Base-by-base conservation (phyloP, 2,888 invertebrate genomes). In the Timandra comae region DNA sequence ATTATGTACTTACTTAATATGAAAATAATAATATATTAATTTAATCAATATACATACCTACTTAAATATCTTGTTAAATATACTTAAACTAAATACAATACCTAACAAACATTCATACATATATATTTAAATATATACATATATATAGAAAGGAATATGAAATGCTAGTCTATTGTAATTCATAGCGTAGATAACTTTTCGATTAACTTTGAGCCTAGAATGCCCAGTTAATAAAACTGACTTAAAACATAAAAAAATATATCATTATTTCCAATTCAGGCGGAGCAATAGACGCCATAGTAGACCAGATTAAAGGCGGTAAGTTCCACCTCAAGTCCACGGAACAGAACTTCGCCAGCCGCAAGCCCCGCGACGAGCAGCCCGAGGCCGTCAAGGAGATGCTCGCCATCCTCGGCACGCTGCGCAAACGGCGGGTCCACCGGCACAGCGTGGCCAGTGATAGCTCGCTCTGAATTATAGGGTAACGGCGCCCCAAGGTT, bases 241-340 rank as follows among this genome's bases (percentile, higher is more conserved):
- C n/a, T n/a, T n/a, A n/a, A n/a, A n/a, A n/a, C n/a, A 16, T 16
- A 16, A 8, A 5, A 24, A 9, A 1, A 10, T 10, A 3, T 7
- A 10, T 10, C 11, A 7, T 11, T 24, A 7, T 24, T 11, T n/a
- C n/a, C n/a, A n/a, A n/a, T n/a, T 38, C 54, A 61, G 80, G 85
- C 5, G 86, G 85, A n/a, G 91, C 90, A 1, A 92, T 92, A 48
- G 91, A 92, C 59, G 91, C 92, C 9, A 91, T 93, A 46, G 92
- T 93, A 7, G 92, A 91, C 63, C 91, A 92, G 60, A 92, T 93
- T 29, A 93, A 92, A 67, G 91, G 91, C 9, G 92, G 92, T 20
- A 88, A 90, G 52, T 92, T 92, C 70, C 91, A 91, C 0, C 73
- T 93, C 12, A 89, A 89, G 56, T 87, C 91, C 2, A 88, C 89